Evolutionary conservation across 1,140 invertebrate species (phyloP), one percentile per base, ranked within the genome.

Genomic region (Drosophila navojoa): DNA sequence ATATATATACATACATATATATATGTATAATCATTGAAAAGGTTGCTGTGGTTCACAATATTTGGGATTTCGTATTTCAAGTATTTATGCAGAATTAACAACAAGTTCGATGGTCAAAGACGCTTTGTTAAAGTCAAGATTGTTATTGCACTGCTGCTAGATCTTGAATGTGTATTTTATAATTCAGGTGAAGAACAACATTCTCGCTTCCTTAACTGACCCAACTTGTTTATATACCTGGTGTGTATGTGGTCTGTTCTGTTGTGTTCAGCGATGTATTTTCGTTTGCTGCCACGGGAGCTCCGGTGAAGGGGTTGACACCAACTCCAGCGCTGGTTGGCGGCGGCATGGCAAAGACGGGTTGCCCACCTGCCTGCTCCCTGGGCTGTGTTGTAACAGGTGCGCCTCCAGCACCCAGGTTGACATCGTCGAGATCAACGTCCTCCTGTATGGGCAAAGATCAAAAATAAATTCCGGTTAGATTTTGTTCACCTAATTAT

Each of bases 221-320:
- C 45, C 53, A 53, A 71, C 59, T 15, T 69, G 50, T 79, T 90
- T 92, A 91, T 91, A 84, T 92, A 93, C 93, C 93, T 92, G 93
- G 93, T 66, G 93, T 94, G 77, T 94, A 94, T 64, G 93, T 93
- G 58, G 93, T 92, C 68, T 93, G 93, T 77, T 93, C 93, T 71
- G 93, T 92, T 81, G 93, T 92, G 90, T 93, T 94, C 44, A 94
- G 85, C 50, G 93, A 93, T 32, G 93, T 93, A 60, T 87, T 93
- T 73, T 94, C 93, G 15, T 92, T 91, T 55, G 79, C 85, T 1
- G 90, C 90, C 40, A 91, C 90, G 6, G 90, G 90, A 42, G 90
- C 90, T 35, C 89, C 90, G 7, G 91, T 90, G 19, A 92, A 90
- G 15, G 93, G 92, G 80, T 92, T 92, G 2, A 91, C 90, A 19